Conservation (phyloP, 2,113 vertebrate species). For the Brachypteracias leptosomus region DNA sequence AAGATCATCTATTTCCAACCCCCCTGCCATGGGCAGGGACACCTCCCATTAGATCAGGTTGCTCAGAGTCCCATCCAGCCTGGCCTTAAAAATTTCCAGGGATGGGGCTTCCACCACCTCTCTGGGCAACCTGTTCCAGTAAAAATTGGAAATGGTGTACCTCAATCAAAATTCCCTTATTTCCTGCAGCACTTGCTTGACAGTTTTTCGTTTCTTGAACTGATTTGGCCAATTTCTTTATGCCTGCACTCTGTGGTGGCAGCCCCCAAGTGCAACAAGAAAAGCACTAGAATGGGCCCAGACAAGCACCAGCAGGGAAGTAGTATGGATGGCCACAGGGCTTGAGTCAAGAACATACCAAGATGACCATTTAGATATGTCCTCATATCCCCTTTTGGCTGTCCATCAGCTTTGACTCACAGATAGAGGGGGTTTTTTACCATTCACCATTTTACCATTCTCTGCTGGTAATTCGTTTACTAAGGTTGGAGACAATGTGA, state of each 20-base stretch:
- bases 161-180: not conserved
- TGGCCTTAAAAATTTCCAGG: too few species aligned
- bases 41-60: too few species aligned
- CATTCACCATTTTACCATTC: not conserved
- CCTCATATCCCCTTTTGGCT: not conserved
- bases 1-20: too few species aligned
- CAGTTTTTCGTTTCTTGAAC: not conserved
- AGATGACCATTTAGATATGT: not conserved
- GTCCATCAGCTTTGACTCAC: not conserved
- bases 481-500: not conserved
- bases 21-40: too few species aligned
- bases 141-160: not conserved
- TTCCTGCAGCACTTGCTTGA: not conserved
- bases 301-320: not conserved
- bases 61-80: too few species aligned
- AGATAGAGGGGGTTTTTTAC: not conserved
- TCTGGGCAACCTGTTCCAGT: too few species aligned
- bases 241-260: not conserved
- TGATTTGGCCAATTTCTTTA: not conserved
- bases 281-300: not conserved
- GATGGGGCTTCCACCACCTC: too few species aligned
- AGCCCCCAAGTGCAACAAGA: not conserved
- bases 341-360: not conserved
- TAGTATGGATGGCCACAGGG: not conserved
- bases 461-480: not conserved